These are phyloP conservation scores for Sympetrum striolatum DNA, from an alignment of 2,888 invertebrate genomes.

Conservation along the genomic window DNA sequence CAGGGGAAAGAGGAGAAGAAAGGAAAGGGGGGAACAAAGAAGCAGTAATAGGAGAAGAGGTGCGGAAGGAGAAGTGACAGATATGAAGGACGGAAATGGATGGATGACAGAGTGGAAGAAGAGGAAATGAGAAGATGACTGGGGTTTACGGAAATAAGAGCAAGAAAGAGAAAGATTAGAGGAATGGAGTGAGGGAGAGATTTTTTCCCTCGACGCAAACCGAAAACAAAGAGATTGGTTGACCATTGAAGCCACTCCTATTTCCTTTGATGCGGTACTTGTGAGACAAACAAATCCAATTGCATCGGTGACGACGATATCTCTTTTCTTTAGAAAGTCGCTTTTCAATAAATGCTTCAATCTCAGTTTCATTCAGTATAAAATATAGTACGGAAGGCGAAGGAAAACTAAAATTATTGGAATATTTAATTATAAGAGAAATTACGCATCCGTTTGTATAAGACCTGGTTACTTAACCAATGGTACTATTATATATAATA, in stretches of 20 bases:
- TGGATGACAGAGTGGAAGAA: background rate
- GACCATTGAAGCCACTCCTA: background rate
- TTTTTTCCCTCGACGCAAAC: background rate
- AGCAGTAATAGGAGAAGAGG: background rate
- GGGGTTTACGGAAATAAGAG: background rate
- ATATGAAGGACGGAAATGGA: background rate
- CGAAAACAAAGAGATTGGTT: background rate
- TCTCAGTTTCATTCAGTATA: too few relatives aligned
- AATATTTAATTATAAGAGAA: too few relatives aligned
- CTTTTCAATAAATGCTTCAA: too few relatives aligned
- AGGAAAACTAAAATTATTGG: too few relatives aligned
- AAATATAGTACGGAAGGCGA: too few relatives aligned
- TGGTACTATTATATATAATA: too few relatives aligned
- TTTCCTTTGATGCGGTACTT: background rate
- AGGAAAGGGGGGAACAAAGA: background rate
- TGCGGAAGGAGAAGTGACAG: background rate
- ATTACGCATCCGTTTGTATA: too few relatives aligned
- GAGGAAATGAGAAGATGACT: background rate
- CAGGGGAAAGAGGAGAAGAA: background rate
- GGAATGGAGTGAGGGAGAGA: background rate
- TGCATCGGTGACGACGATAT: background rate
- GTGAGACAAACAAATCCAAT: background rate
- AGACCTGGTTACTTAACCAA: too few relatives aligned
- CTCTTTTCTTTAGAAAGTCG: too few relatives aligned
- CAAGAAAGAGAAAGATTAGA: background rate